Percentiles rank a stretch among this genome's conserved stretches.
Conservation (phyloP, 1,140 invertebrate species). For the Macrocentrus cingulum region DNA sequence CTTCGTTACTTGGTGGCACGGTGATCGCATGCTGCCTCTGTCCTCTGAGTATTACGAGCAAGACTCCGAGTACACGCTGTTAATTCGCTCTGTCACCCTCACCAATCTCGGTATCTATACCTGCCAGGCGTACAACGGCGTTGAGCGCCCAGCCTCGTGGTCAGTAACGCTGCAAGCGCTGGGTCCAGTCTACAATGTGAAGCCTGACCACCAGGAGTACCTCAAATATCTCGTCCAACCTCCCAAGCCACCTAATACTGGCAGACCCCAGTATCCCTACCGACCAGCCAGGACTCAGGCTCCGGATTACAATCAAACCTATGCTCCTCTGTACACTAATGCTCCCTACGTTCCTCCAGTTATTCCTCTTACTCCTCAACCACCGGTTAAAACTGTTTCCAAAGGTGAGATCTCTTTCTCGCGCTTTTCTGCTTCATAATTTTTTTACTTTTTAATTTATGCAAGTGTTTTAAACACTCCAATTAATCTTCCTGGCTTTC, state of each 20-base stretch:
- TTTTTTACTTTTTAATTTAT: no score
- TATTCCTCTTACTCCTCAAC: conserved; percentile 36
- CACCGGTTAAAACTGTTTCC: conserved; percentile 21
- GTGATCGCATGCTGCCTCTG: conserved; percentile 71
- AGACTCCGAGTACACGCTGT: conserved; percentile 70
- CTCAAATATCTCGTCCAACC: conserved; percentile 62
- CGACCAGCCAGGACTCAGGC: conserved; percentile 46
- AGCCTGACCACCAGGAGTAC: conserved; percentile 58
- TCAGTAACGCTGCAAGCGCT: conserved; percentile 71
- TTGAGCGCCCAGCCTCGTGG: conserved; percentile 75
- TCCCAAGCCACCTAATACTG: conserved; percentile 43
- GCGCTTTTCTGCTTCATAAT: no score
- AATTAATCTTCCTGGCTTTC: no score
- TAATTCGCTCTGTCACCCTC: conserved; percentile 71
- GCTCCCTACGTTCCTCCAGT: conserved; percentile 35
- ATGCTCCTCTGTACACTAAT: conserved; percentile 35
- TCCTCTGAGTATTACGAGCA: conserved; percentile 73
- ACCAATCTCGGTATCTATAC: conserved; percentile 79
- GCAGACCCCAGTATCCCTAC: conserved; percentile 55
- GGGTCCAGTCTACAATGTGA: conserved; percentile 63
- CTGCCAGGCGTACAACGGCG: conserved; percentile 84
- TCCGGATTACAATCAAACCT: conserved; percentile 42
- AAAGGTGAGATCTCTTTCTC: conserved; percentile 42
- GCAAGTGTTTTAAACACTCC: no score
- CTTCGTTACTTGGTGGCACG: conserved; percentile 83